Conservation (phyloP, 2,797 vertebrate species). For the Phataginus tetradactyla region DNA sequence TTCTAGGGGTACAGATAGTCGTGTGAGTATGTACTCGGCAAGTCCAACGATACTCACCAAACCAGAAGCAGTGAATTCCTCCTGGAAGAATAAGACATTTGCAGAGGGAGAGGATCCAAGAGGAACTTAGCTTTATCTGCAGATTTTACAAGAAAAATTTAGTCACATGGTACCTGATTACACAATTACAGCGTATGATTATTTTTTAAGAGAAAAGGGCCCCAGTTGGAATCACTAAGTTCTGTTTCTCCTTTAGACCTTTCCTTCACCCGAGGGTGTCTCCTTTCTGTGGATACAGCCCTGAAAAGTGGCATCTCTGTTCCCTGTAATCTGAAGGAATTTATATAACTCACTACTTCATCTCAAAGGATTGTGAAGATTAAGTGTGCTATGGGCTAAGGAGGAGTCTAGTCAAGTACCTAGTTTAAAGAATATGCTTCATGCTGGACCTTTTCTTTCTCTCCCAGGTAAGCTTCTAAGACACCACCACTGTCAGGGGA, state of each 20-base stretch:
- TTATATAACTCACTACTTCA: neutral
- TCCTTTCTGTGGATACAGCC: neutral
- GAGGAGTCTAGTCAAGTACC: neutral
- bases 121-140: neutral
- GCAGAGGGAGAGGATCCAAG: neutral
- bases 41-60: neutral
- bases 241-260: neutral
- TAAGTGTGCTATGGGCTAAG: neutral
- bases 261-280: neutral
- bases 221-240: neutral
- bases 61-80: neutral
- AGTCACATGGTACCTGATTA: neutral
- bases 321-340: neutral
- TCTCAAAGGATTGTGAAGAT: neutral
- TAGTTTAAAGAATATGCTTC: neutral
- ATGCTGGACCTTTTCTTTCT: neutral
- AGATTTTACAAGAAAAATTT: constrained; percentile 44
- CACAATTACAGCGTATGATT: neutral
- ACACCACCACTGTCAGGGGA: neutral
- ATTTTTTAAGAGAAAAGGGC: neutral
- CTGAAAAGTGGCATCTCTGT: neutral
- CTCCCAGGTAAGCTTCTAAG: neutral
- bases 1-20: neutral
- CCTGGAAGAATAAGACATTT: constrained; percentile 19
- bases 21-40: neutral